Percentiles rank a stretch among this genome's conserved stretches.
Evolutionary conservation across 2,888 invertebrate genomes (phyloP).

Genomic region (Melieria omissa): DNA sequence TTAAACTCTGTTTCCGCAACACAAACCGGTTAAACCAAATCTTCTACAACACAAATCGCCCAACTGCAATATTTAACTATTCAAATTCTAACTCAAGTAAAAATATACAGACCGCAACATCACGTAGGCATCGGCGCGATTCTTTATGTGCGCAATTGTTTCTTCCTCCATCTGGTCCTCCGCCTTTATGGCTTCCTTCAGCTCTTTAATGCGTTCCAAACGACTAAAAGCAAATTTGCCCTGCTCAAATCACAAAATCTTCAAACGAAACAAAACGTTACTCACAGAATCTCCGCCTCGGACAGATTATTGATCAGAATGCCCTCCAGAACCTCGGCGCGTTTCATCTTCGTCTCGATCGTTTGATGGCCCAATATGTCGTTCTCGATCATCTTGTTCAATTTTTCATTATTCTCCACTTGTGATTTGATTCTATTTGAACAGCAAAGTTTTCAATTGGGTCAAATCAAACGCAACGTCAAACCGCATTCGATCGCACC

Average conservation of each 20-base stretch:
- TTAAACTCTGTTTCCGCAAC: no score
- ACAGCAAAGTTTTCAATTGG: no score
- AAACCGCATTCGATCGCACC: constrained; percentile 47
- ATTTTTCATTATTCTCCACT: constrained; percentile 58
- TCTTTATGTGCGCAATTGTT: constrained; percentile 50
- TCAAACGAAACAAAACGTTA: neutral
- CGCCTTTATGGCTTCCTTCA: constrained; percentile 47
- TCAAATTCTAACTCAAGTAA: neutral
- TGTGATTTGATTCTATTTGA: constrained; percentile 59
- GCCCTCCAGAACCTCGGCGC: constrained; percentile 55
- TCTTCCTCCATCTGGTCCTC: constrained; percentile 49
- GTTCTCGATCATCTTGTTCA: constrained; percentile 56
- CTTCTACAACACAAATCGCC: no score
- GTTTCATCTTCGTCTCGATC: constrained; percentile 54
- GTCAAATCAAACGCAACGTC: neutral
- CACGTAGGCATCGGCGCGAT: constrained; percentile 56
- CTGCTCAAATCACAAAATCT: neutral
- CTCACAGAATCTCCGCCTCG: constrained; percentile 60
- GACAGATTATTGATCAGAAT: constrained; percentile 59
- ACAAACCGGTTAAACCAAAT: no score
- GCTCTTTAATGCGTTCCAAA: constrained; percentile 51
- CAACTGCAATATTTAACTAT: neutral
- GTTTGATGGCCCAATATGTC: constrained; percentile 55
- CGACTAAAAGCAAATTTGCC: constrained; percentile 49
- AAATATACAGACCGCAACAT: constrained; percentile 53